These are phyloP conservation scores for Cryptocheilus praepositus DNA, from an alignment of 2,888 invertebrate species.

Conservation along the genomic window DNA sequence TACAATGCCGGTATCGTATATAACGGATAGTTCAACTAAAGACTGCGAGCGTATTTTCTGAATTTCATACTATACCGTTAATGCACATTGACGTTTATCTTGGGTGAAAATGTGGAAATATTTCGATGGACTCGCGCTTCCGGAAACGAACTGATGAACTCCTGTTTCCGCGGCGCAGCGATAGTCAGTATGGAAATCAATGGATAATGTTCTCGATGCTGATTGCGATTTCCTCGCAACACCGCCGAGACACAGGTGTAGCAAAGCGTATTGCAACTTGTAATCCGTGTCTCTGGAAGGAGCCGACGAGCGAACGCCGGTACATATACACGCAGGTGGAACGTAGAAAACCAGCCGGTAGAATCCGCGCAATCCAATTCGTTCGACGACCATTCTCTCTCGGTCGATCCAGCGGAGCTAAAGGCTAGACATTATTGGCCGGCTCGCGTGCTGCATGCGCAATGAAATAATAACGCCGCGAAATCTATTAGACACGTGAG, in stretches of 20 bases:
- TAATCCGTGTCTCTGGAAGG: conserved; percentile 11
- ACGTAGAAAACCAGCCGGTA: conserved; percentile 37
- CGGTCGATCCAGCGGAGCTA: conserved; percentile 11
- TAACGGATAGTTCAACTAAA: too few relatives aligned
- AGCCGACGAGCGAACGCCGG: not conserved
- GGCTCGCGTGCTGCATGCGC: conserved; percentile 64
- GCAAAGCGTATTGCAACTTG: not conserved
- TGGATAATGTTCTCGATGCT: too few relatives aligned
- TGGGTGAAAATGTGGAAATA: too few relatives aligned
- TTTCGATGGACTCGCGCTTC: too few relatives aligned
- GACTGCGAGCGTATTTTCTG: too few relatives aligned
- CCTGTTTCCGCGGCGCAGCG: too few relatives aligned
- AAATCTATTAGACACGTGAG: conserved; percentile 67
- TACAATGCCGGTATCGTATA: too few relatives aligned
- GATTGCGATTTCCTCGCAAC: conserved; percentile 7
- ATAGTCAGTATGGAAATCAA: too few relatives aligned
- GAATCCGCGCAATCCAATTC: conserved; percentile 59
- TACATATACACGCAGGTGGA: not conserved
- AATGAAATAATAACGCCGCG: conserved; percentile 67
- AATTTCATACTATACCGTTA: too few relatives aligned
- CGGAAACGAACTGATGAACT: too few relatives aligned
- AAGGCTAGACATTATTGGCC: conserved; percentile 30
- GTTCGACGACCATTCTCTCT: conserved; percentile 48
- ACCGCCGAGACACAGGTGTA: not conserved
- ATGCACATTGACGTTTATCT: too few relatives aligned